Evolutionary conservation across 2,113 vertebrate species (phyloP).

Genomic region (Mobula birostris): DNA sequence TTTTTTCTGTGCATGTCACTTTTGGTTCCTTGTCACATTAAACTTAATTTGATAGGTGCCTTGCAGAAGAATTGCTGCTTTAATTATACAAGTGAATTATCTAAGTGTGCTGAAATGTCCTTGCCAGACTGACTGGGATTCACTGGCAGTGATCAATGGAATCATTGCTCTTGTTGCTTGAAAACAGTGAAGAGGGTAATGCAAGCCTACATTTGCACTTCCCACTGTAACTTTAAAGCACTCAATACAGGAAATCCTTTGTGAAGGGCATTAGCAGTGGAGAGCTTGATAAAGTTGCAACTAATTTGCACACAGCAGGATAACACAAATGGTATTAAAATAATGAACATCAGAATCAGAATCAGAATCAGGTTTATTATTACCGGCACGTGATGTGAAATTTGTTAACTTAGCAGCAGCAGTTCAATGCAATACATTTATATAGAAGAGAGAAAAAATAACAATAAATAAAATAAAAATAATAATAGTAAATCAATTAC

Average conservation of each 20-base stretch:
- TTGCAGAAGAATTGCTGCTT: conserved; percentile 20
- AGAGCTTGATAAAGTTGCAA: background rate
- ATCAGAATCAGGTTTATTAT: background rate
- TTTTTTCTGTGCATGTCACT: background rate
- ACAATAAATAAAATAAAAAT: too few relatives aligned
- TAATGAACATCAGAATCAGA: background rate
- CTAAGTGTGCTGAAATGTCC: background rate
- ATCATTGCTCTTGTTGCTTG: background rate
- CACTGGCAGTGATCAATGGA: background rate
- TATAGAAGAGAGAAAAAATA: too few relatives aligned
- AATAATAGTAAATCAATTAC: too few relatives aligned
- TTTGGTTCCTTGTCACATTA: background rate
- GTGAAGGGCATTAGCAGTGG: background rate
- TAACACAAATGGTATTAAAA: background rate
- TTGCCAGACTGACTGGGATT: background rate
- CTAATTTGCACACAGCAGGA: background rate
- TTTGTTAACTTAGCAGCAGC: too few relatives aligned
- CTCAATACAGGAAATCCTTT: background rate
- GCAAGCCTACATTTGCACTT: too few relatives aligned
- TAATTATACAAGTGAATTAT: background rate
- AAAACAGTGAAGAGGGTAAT: background rate
- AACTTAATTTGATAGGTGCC: background rate
- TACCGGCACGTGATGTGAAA: too few relatives aligned
- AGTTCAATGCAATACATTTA: too few relatives aligned
- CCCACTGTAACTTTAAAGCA: background rate